phyloP scores from a whole-genome alignment of 30 jellyfish, hydroid and myxozoan species.

The Catostylus mosaicus region DNA sequence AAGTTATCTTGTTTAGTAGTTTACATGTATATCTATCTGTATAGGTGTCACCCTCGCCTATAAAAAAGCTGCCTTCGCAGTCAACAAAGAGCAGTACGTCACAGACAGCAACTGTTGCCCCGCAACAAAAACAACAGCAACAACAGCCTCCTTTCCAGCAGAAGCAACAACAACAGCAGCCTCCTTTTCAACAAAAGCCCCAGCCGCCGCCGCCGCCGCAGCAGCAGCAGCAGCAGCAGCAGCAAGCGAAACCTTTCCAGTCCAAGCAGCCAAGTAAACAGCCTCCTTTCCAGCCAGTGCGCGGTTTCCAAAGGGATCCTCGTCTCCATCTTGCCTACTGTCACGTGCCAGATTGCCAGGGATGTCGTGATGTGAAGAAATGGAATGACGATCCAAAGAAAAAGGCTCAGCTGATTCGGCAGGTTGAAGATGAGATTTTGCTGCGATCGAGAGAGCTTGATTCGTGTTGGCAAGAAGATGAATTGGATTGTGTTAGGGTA shows the following conservation, averaged over 20 bases:
- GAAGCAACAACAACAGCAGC: slow-evolving; percentile 10
- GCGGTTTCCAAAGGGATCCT: slow-evolving; percentile 11
- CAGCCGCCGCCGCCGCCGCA: slow-evolving; percentile 7
- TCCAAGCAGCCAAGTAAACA: slow-evolving; percentile 13
- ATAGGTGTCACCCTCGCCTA: not conserved
- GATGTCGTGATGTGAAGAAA: slow-evolving; percentile 42
- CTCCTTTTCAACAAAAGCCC: not conserved
- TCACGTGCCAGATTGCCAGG: slow-evolving; percentile 50
- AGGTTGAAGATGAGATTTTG: slow-evolving; percentile 86
- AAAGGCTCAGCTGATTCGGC: slow-evolving; percentile 57
- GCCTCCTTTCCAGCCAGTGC: not conserved
- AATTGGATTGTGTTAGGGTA: slow-evolving; percentile 87
- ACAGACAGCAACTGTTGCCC: slow-evolving; percentile 21
- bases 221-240: slow-evolving; percentile 6
- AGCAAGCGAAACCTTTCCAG: not conserved
- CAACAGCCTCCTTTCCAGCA: slow-evolving; percentile 4
- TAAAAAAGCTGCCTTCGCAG: not conserved
- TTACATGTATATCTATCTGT: not conserved
- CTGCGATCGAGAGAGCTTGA: slow-evolving; percentile 86
- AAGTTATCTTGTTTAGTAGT: too few relatives aligned
- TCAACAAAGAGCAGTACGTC: slow-evolving; percentile 14
- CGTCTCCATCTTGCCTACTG: slow-evolving; percentile 39
- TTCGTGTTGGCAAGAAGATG: slow-evolving; percentile 98
- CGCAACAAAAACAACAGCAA: slow-evolving; percentile 29
- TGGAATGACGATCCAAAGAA: slow-evolving; percentile 57